A percentile compares a stretch with the other conserved stretches of the same genome.
These are phyloP conservation scores for Aporophyla nigra DNA, from an alignment of 2,888 invertebrate genomes.

Conservation along the genomic window DNA sequence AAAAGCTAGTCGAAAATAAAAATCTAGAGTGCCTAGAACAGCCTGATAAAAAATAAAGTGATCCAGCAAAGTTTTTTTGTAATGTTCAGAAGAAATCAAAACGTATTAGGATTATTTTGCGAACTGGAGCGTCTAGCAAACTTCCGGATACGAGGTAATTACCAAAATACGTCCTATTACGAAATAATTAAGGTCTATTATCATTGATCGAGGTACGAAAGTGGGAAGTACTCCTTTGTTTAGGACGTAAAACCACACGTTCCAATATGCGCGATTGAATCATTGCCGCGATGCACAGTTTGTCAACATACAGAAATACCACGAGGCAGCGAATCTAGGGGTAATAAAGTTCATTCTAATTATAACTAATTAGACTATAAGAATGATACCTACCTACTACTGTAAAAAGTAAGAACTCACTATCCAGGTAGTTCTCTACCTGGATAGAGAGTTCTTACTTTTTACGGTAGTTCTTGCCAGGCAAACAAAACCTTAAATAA, in stretches of 20 bases:
- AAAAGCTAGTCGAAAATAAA: conserved; percentile 3
- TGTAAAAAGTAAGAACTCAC: background rate
- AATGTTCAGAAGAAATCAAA: conserved; percentile 33
- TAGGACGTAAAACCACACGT: conserved; percentile 55
- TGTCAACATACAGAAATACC: conserved; percentile 76
- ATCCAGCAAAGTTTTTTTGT: background rate
- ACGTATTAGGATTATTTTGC: conserved; percentile 37
- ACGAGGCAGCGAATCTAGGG: conserved; percentile 49
- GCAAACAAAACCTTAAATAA: too few species aligned
- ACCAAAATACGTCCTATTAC: conserved; percentile 41
- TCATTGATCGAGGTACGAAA: conserved; percentile 30
- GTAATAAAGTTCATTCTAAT: conserved; percentile 57
- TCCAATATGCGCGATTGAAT: conserved; percentile 69
- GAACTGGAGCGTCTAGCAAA: conserved; percentile 53
- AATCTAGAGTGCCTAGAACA: conserved; percentile 39
- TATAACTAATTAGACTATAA: conserved; percentile 57
- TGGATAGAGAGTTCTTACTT: too few species aligned
- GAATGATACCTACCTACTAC: background rate
- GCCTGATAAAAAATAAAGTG: conserved; percentile 46
- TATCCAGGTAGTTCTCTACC: too few species aligned
- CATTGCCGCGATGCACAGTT: conserved; percentile 69
- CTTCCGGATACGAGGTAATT: conserved; percentile 39
- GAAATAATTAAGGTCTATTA: conserved; percentile 33
- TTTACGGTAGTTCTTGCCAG: too few species aligned
- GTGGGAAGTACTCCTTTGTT: conserved; percentile 55